Conservation (phyloP, 2,113 vertebrate genomes). For the Miniopterus natalensis region DNA sequence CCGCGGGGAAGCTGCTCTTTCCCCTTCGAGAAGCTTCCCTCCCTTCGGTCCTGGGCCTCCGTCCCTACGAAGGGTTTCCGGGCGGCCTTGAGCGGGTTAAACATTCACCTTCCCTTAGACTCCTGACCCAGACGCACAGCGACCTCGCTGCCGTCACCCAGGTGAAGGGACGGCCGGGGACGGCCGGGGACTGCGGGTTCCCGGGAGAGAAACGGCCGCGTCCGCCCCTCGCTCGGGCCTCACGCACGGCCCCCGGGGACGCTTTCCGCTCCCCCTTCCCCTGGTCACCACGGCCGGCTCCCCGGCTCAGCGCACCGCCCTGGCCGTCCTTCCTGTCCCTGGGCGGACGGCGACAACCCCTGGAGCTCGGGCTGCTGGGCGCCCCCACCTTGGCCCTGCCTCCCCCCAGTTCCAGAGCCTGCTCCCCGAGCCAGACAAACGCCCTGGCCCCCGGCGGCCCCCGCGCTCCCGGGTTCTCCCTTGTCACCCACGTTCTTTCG, state of each 20-base stretch:
- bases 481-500: accelerated
- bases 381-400: accelerated
- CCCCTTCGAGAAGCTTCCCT: neutral
- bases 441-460: neutral
- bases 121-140: neutral
- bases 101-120: conserved; percentile 58
- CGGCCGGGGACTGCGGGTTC: too few relatives aligned
- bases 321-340: accelerated
- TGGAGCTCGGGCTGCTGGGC: accelerated
- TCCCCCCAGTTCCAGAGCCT: neutral
- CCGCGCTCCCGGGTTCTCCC: accelerated
- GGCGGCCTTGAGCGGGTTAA: conserved; percentile 58
- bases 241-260: neutral
- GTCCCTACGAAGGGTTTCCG: neutral
- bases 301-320: accelerated
- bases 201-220: too few relatives aligned
- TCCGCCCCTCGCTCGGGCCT: too few relatives aligned
- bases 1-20: neutral
- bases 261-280: neutral
- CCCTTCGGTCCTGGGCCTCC: neutral
- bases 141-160: too few relatives aligned
- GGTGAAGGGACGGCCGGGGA: too few relatives aligned
- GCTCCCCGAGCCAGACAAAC: neutral
- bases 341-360: accelerated
- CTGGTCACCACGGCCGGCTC: accelerated